These are phyloP conservation scores for Drosophila teissieri DNA, from an alignment of 1,140 invertebrate genomes.

Conservation along the genomic window DNA sequence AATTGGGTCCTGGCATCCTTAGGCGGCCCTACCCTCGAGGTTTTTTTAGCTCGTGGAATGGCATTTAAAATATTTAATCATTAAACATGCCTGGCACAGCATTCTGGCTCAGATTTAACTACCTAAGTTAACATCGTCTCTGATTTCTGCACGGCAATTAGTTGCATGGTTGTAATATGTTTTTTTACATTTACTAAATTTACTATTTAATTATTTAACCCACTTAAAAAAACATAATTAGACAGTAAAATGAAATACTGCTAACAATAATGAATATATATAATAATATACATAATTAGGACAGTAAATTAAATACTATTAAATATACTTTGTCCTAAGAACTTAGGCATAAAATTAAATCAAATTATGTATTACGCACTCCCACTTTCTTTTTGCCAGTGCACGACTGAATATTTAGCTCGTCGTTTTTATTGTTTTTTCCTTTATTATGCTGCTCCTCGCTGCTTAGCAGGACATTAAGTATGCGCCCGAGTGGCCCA, in stretches of 20 bases:
- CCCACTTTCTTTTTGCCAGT: neutral
- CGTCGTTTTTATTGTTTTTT: slow-evolving; percentile 12
- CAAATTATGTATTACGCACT: too few relatives aligned
- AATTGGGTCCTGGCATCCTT: neutral
- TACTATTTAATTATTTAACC: too few relatives aligned
- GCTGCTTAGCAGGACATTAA: slow-evolving; percentile 37
- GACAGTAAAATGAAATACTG: too few relatives aligned
- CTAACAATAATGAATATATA: too few relatives aligned
- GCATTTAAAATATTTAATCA: slow-evolving; percentile 32
- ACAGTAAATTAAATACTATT: too few relatives aligned
- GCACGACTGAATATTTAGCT: slow-evolving; percentile 10
- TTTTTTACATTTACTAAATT: neutral
- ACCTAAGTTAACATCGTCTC: neutral
- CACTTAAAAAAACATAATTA: too few relatives aligned
- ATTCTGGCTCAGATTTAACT: neutral
- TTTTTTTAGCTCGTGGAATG: neutral
- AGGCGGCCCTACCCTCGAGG: neutral
- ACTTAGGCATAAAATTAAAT: too few relatives aligned
- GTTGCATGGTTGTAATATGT: too few relatives aligned
- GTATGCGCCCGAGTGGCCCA: slow-evolving; percentile 41
- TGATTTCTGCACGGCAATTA: neutral
- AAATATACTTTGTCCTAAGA: too few relatives aligned
- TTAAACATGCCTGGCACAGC: slow-evolving; percentile 3
- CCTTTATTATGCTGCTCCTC: neutral
- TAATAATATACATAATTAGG: too few relatives aligned